These are phyloP conservation scores for Acrocephalus kingi DNA, from an alignment of 2,113 vertebrate genomes.

Conservation along the genomic window DNA sequence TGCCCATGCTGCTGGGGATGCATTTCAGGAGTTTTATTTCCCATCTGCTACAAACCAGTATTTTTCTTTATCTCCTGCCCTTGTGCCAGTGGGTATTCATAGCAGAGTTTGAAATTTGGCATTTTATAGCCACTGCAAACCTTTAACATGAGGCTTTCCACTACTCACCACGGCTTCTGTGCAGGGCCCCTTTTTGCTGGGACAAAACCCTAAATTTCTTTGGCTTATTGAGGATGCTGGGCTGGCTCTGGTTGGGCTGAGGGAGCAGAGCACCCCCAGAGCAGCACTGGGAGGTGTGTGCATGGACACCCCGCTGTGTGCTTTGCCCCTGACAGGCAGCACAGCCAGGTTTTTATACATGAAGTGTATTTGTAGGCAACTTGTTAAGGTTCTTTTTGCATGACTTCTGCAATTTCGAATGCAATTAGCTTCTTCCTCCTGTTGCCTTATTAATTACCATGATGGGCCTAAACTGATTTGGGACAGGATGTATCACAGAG, in stretches of 20 bases:
- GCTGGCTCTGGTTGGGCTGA: neutral
- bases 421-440: slow-evolving; percentile 4
- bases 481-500: neutral
- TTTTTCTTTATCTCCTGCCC: neutral
- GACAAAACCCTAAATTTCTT: neutral
- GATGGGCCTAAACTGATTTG: slow-evolving; percentile 2
- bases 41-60: neutral
- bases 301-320: accelerated
- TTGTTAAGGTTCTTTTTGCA: neutral
- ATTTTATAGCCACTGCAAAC: neutral
- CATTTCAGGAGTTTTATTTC: neutral
- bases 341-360: neutral
- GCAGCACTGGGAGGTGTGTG: neutral
- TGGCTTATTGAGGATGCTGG: neutral
- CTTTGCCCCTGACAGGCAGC: neutral
- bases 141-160: neutral
- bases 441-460: neutral
- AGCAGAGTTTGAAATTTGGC: neutral
- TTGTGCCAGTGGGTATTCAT: neutral
- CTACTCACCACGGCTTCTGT: accelerated
- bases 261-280: neutral
- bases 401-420: neutral
- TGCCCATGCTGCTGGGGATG: neutral
- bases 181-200: neutral
- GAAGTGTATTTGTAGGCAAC: neutral